Percentiles rank a stretch among this genome's conserved stretches.
These are phyloP conservation scores for Nomada fucata DNA, from an alignment of 2,888 invertebrate genomes.

Conservation along the genomic window DNA sequence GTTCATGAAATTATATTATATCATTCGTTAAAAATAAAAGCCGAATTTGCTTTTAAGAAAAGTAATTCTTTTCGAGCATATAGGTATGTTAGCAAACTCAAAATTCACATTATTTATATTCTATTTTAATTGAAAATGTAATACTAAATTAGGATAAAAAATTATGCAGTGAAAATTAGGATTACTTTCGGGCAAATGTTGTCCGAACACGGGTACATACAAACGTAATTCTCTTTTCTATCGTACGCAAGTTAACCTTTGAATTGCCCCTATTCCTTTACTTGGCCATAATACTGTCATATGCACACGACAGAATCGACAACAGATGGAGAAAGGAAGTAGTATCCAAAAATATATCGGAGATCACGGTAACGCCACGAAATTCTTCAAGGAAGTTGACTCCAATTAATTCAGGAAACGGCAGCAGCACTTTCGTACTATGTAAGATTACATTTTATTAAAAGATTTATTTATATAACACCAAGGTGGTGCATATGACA, in stretches of 20 bases:
- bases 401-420: conserved; percentile 17
- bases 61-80: neutral
- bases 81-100: neutral
- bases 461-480: too few relatives aligned
- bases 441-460: neutral
- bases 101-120: neutral
- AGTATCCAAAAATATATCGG: conserved; percentile 68
- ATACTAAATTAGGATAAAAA: neutral
- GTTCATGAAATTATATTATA: too few relatives aligned
- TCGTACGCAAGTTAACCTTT: neutral
- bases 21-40: too few relatives aligned
- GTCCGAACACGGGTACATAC: too few relatives aligned
- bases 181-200: conserved; percentile 2
- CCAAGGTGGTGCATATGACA: neutral
- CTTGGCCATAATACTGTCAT: conserved; percentile 20
- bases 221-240: neutral
- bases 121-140: neutral
- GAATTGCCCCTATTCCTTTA: neutral
- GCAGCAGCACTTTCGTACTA: neutral
- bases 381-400: conserved; percentile 5
- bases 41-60: neutral
- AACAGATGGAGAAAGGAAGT: conserved; percentile 53
- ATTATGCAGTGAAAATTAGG: too few relatives aligned
- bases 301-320: conserved; percentile 20
- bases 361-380: conserved; percentile 57